These are phyloP conservation scores for Pempheris klunzingeri DNA, from an alignment of 2,797 vertebrate species.

Conservation along the genomic window DNA sequence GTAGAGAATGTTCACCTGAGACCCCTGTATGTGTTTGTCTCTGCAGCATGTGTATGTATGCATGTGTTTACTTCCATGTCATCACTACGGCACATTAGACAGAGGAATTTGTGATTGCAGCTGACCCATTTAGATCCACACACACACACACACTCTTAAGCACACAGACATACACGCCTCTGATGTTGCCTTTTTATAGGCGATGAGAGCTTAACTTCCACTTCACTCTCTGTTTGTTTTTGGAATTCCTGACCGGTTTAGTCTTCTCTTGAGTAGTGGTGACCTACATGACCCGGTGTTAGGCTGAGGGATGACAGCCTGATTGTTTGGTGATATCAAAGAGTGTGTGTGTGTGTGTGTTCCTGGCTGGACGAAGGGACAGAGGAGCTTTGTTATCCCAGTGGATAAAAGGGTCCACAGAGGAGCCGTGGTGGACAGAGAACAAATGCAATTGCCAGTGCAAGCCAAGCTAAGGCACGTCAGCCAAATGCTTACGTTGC, in stretches of 20 bases:
- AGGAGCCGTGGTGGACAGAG: slow-evolving; percentile 42
- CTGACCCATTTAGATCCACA: slow-evolving; percentile 59
- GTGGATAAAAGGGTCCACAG: slow-evolving; percentile 55
- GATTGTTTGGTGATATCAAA: slow-evolving; percentile 52
- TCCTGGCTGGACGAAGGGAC: slow-evolving; percentile 45
- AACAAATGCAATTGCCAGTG: slow-evolving; percentile 59
- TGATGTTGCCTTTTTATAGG: slow-evolving; percentile 46
- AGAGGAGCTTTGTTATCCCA: slow-evolving; percentile 70
- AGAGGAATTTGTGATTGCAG: slow-evolving; percentile 62
- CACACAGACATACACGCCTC: slow-evolving; percentile 27
- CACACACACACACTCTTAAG: slow-evolving; percentile 18
- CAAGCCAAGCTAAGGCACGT: slow-evolving; percentile 33
- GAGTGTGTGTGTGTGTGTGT: slow-evolving; percentile 40
- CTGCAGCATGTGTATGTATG: too few species aligned
- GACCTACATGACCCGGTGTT: slow-evolving; percentile 51
- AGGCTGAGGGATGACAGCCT: slow-evolving; percentile 61
- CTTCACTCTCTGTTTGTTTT: slow-evolving; percentile 66
- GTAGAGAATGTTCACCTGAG: neutral
- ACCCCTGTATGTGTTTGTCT: too few species aligned
- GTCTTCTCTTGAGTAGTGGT: slow-evolving; percentile 47
- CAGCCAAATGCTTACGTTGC: slow-evolving; percentile 24
- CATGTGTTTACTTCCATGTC: slow-evolving; percentile 44
- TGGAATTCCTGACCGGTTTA: slow-evolving; percentile 60
- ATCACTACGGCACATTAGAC: slow-evolving; percentile 55
- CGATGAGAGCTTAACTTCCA: slow-evolving; percentile 47